Conservation (phyloP, 2,888 invertebrate species). For the Hermaeophaga mercurialis region DNA sequence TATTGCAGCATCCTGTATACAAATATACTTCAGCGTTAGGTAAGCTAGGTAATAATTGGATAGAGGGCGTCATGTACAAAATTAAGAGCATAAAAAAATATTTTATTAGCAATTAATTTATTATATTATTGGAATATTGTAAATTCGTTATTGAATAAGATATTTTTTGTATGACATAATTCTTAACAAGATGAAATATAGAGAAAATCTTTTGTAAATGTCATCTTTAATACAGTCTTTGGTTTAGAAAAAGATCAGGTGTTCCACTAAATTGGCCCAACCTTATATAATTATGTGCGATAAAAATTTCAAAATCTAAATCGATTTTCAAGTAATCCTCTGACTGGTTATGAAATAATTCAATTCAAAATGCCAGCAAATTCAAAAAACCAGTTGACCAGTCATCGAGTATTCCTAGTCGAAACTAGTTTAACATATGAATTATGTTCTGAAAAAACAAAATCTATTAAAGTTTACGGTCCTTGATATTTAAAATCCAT, state of each 20-base stretch:
- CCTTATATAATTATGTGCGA: not conserved
- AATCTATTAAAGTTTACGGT: constrained; percentile 15
- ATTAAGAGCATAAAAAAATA: no score
- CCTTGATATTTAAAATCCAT: constrained; percentile 23
- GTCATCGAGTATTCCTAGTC: constrained; percentile 4
- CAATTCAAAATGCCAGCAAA: constrained; percentile 7
- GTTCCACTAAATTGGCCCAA: no score
- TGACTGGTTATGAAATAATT: constrained; percentile 1
- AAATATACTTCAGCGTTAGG: constrained; percentile 43
- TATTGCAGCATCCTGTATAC: constrained; percentile 46
- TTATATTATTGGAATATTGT: no score
- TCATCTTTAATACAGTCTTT: no score
- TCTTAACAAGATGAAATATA: no score
- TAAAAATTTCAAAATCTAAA: not conserved
- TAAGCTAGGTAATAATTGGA: constrained; percentile 30
- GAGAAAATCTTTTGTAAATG: no score
- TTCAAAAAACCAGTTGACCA: constrained; percentile 9
- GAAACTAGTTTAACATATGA: constrained; percentile 9
- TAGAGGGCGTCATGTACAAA: constrained; percentile 20
- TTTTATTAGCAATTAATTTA: no score
- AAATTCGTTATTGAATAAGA: no score
- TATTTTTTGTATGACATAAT: no score
- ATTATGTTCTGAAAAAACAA: constrained; percentile 5
- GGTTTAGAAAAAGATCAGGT: no score
- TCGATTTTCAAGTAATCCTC: not conserved